These are phyloP conservation scores for Amitus sp. DNA, from an alignment of 2,888 invertebrate genomes.

Conservation along the genomic window DNA sequence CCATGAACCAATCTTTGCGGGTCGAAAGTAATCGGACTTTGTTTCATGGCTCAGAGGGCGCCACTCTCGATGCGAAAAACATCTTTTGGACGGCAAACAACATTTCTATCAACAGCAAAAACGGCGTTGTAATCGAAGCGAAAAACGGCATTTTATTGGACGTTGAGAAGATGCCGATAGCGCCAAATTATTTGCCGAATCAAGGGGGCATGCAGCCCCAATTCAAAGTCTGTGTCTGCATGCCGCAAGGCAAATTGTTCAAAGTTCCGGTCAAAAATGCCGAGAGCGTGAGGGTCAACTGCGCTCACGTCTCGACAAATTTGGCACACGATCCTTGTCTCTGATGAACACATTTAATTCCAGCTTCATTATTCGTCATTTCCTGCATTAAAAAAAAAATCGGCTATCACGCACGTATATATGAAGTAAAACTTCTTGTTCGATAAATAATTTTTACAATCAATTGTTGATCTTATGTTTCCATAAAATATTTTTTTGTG, in stretches of 20 bases:
- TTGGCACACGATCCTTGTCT: conserved; percentile 74
- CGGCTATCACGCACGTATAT: too few species aligned
- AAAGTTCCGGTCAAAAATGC: conserved; percentile 77
- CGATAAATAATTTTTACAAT: too few species aligned
- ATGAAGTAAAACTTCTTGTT: too few species aligned
- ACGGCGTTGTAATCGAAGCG: conserved; percentile 77
- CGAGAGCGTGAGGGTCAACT: conserved; percentile 67
- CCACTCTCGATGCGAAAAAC: conserved; percentile 76
- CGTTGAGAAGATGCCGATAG: conserved; percentile 77
- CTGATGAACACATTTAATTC: too few species aligned
- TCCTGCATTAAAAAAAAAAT: too few species aligned
- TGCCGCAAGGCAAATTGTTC: conserved; percentile 88
- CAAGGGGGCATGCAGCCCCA: conserved; percentile 68
- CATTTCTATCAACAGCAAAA: conserved; percentile 78
- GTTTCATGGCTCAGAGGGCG: conserved; percentile 84
- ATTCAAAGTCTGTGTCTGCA: conserved; percentile 89
- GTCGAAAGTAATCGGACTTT: conserved; percentile 64
- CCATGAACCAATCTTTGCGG: conserved; percentile 75
- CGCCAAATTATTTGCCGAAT: conserved; percentile 63
- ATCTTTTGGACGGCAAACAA: conserved; percentile 83
- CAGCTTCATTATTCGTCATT: too few species aligned
- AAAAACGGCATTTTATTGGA: conserved; percentile 79
- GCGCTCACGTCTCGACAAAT: conserved; percentile 72
- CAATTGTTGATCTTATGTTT: too few species aligned
- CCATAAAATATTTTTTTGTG: too few species aligned